These are phyloP conservation scores for Danio kyathit DNA, from an alignment of 2,797 vertebrate genomes.

Conservation along the genomic window DNA sequence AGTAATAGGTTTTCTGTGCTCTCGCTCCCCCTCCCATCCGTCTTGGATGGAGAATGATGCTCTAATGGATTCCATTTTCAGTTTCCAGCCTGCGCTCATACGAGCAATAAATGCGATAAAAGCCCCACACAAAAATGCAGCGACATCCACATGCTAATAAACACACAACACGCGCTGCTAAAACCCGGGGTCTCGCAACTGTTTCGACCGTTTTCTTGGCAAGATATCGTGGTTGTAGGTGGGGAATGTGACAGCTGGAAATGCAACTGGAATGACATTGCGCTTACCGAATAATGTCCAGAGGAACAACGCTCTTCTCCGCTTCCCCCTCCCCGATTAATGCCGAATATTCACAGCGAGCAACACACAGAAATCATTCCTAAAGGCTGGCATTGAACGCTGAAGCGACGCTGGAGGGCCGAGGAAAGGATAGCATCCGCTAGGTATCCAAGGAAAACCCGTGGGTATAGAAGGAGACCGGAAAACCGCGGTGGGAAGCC, in stretches of 20 bases:
- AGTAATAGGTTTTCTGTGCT: slow-evolving; percentile 59
- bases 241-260: slow-evolving; percentile 56
- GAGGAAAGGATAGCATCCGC: slow-evolving; percentile 70
- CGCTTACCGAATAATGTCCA: slow-evolving; percentile 82
- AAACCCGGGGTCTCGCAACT: neutral
- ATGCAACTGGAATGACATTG: slow-evolving; percentile 79
- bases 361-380: slow-evolving; percentile 71
- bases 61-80: slow-evolving; percentile 67
- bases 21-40: slow-evolving; percentile 34
- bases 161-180: neutral
- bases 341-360: slow-evolving; percentile 75
- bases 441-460: slow-evolving; percentile 59
- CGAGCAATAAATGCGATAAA: slow-evolving; percentile 28
- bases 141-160: neutral
- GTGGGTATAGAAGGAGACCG: slow-evolving; percentile 59
- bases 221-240: slow-evolving; percentile 47
- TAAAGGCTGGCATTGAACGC: slow-evolving; percentile 58
- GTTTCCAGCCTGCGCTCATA: slow-evolving; percentile 48
- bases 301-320: slow-evolving; percentile 71
- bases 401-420: slow-evolving; percentile 55
- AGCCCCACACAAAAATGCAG: neutral
- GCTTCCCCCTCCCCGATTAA: slow-evolving; percentile 67
- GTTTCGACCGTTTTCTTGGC: slow-evolving; percentile 13
- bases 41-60: slow-evolving; percentile 62
- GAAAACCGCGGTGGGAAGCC: slow-evolving; percentile 79